A percentile compares a stretch with the other conserved stretches of the same genome.
These are phyloP conservation scores for Conomelus anceps DNA, from an alignment of 2,888 invertebrate genomes.

Conservation along the genomic window DNA sequence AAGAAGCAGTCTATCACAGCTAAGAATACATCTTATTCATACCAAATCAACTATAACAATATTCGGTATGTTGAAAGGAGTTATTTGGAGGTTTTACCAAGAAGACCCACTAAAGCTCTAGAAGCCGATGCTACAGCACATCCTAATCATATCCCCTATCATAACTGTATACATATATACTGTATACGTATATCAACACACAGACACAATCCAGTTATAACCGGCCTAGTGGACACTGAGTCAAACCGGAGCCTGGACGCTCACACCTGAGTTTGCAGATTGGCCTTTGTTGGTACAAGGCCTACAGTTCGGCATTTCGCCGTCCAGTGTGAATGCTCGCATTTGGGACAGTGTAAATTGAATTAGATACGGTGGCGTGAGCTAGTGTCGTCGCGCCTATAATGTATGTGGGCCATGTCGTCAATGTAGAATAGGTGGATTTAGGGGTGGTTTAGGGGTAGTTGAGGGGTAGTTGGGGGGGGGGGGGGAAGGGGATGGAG, in stretches of 20 bases:
- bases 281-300: background rate
- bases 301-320: background rate
- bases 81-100: no score
- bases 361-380: background rate
- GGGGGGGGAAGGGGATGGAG: background rate
- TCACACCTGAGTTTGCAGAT: background rate
- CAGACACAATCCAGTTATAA: background rate
- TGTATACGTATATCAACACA: no score
- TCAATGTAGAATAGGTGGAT: background rate
- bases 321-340: background rate
- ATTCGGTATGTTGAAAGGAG: no score
- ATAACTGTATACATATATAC: no score
- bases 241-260: no score
- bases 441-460: background rate
- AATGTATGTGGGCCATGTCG: background rate
- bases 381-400: background rate
- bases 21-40: no score
- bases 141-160: no score
- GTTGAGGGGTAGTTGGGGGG: background rate
- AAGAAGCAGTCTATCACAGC: no score
- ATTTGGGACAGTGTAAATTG: background rate
- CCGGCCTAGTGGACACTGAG: background rate
- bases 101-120: no score
- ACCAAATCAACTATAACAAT: no score
- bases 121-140: no score